A percentile compares a stretch with the other conserved stretches of the same genome.
Conservation (phyloP, 2,797 vertebrate species). For the Silurus lanzhouensis region DNA sequence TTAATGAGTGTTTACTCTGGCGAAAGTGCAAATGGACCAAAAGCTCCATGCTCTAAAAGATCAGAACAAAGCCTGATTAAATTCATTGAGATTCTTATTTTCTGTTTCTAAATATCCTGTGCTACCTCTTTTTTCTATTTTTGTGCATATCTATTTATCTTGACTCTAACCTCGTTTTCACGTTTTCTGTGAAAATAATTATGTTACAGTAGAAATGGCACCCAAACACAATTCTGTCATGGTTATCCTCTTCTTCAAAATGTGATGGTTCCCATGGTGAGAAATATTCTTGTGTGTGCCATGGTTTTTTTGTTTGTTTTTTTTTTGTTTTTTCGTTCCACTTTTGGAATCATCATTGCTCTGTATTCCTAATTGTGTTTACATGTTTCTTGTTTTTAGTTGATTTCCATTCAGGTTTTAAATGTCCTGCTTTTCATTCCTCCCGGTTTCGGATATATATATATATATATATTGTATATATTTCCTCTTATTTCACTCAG, state of each 20-base stretch:
- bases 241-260: background rate
- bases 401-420: background rate
- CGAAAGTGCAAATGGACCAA: conserved; percentile 35
- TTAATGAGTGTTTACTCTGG: conserved; percentile 59
- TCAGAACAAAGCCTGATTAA: conserved; percentile 56
- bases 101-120: background rate
- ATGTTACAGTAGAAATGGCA: background rate
- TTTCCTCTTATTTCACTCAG: background rate
- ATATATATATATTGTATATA: background rate
- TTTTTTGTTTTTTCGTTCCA: background rate
- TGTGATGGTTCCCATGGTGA: background rate
- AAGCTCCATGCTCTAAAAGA: conserved; percentile 37
- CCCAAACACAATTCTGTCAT: background rate
- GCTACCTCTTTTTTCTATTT: background rate
- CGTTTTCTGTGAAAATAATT: background rate
- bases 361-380: background rate
- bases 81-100: background rate
- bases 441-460: background rate
- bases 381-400: background rate
- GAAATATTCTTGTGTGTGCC: background rate
- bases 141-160: background rate
- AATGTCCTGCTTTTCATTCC: background rate
- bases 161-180: background rate
- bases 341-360: background rate
- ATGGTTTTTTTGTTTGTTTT: background rate